Percentiles rank a stretch among this genome's conserved stretches.
Evolutionary conservation across 2,888 invertebrate genomes (phyloP).

Genomic region (Cephus pulcher): DNA sequence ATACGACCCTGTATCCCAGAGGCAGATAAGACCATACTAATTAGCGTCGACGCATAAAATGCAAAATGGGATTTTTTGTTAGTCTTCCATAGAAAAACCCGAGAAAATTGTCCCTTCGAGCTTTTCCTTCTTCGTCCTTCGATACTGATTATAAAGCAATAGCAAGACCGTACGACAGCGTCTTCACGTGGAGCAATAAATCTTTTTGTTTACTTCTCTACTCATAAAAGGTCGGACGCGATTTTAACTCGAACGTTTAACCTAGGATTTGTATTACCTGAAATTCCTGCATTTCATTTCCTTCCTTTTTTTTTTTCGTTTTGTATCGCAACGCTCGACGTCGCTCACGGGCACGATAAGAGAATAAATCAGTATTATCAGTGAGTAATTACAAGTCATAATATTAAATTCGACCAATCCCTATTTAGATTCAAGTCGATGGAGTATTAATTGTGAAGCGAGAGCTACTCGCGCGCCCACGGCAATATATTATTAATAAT

Average conservation of each 20-base stretch:
- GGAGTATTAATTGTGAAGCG: not conserved
- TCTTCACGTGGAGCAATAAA: slow-evolving; percentile 42
- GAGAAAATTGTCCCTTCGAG: not conserved
- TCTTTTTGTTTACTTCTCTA: slow-evolving; percentile 27
- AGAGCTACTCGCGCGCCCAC: not conserved
- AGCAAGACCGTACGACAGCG: not conserved
- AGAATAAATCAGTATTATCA: not conserved
- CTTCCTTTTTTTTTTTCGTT: not conserved
- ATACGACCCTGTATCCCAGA: not conserved
- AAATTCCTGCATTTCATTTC: slow-evolving; percentile 37
- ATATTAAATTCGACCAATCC: not conserved
- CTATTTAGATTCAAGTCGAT: not conserved
- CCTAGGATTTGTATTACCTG: slow-evolving; percentile 38
- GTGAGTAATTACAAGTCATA: not conserved
- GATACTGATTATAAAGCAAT: not conserved
- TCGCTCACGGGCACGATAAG: not conserved
- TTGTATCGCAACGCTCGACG: not conserved
- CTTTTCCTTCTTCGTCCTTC: not conserved
- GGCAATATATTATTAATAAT: not conserved
- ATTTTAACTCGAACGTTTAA: not conserved
- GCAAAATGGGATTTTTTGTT: not conserved
- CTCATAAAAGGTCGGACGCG: not conserved
- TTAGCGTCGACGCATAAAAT: not conserved
- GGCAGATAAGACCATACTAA: not conserved
- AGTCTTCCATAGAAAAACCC: not conserved